phyloP scores from a whole-genome alignment of 2,113 vertebrate species.

The Peromyscus polionotus region DNA sequence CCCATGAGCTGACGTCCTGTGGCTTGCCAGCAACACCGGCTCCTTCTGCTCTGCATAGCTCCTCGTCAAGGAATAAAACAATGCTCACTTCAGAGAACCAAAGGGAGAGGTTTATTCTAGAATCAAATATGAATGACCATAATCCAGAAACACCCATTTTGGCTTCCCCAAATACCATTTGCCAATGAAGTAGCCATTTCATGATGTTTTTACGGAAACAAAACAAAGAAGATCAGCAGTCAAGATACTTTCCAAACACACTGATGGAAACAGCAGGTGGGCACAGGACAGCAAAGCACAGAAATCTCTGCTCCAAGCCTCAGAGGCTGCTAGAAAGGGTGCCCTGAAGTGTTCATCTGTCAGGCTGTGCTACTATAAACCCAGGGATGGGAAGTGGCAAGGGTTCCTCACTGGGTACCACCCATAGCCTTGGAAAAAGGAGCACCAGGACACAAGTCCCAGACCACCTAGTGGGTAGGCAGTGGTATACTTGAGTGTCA shows the following conservation, averaged over 20 bases:
- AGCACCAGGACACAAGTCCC: background rate
- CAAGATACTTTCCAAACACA: background rate
- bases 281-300: background rate
- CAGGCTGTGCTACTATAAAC: background rate
- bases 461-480: background rate
- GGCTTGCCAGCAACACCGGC: background rate
- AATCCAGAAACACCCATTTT: background rate
- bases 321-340: background rate
- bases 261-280: background rate
- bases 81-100: background rate
- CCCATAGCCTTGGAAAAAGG: background rate
- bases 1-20: background rate
- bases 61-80: background rate
- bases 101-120: background rate
- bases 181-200: too few relatives aligned
- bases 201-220: background rate
- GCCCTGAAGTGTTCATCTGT: background rate
- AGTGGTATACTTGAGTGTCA: background rate
- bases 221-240: background rate
- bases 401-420: background rate
- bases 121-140: background rate
- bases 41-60: background rate
- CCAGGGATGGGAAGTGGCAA: background rate
- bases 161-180: background rate
- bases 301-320: background rate